Conservation (phyloP, 2,113 vertebrate genomes). For the Sinocyclocheilus anophthalmus region DNA sequence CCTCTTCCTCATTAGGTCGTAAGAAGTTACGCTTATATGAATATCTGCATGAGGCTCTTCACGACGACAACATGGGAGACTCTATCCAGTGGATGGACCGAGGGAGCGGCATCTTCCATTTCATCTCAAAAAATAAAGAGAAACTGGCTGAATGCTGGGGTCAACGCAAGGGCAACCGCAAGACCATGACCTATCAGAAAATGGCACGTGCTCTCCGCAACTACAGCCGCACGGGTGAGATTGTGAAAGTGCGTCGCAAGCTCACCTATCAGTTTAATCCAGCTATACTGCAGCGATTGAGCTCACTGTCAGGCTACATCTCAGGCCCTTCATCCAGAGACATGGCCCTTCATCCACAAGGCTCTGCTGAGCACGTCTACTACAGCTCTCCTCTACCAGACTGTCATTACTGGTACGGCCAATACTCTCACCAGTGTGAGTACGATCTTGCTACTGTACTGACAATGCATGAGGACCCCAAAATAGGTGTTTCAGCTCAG, state of each 20-base stretch:
- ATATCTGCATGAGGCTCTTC: constrained; percentile 90
- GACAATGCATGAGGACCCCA: constrained; percentile 53
- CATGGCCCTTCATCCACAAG: constrained; percentile 67
- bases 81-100: constrained; percentile 96
- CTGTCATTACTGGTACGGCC: constrained; percentile 81
- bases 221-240: constrained; percentile 94
- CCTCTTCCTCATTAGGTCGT: constrained; percentile 74
- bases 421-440: constrained; percentile 74
- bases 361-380: constrained; percentile 73
- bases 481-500: constrained; percentile 58
- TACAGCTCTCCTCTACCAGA: constrained; percentile 66
- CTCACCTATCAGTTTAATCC: constrained; percentile 96
- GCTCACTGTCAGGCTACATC: constrained; percentile 62
- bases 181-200: constrained; percentile 98
- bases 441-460: constrained; percentile 71
- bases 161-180: constrained; percentile 93
- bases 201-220: constrained; percentile 96
- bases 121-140: constrained; percentile 96
- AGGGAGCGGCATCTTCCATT: constrained; percentile 89
- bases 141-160: constrained; percentile 95
- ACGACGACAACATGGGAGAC: constrained; percentile 86
- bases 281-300: constrained; percentile 84
- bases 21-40: constrained; percentile 94
- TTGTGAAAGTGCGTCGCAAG: constrained; percentile 91
- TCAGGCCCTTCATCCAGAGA: constrained; percentile 70